Conservation (phyloP, 2,888 invertebrate genomes). For the Himalopsyche anomala region DNA sequence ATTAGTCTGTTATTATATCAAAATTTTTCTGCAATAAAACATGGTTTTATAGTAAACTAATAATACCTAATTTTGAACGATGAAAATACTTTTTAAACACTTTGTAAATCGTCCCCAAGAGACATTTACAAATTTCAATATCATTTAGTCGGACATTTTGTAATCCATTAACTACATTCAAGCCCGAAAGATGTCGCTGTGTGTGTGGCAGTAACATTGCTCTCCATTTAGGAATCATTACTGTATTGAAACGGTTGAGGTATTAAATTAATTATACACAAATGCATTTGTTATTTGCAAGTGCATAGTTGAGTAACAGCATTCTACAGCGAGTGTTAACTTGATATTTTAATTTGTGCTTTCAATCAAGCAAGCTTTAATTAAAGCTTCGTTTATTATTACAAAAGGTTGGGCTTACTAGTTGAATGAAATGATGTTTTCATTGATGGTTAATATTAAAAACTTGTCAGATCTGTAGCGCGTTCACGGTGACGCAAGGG, state of each 20-base stretch:
- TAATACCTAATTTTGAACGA: too few relatives aligned
- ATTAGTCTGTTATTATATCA: too few relatives aligned
- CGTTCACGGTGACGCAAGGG: too few relatives aligned
- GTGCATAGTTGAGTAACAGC: neutral
- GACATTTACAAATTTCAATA: neutral
- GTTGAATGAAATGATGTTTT: too few relatives aligned
- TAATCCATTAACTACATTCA: slow-evolving; percentile 18
- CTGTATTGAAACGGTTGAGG: neutral
- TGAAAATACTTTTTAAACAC: too few relatives aligned
- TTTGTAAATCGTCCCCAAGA: neutral
- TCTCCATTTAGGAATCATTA: neutral
- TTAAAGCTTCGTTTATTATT: too few relatives aligned
- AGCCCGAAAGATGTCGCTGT: neutral
- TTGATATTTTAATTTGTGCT: slow-evolving; percentile 9
- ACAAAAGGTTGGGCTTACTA: too few relatives aligned
- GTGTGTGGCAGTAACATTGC: neutral
- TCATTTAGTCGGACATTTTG: neutral
- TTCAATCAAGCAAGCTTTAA: neutral
- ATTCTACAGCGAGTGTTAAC: neutral
- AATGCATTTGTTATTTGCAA: neutral
- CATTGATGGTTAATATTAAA: too few relatives aligned
- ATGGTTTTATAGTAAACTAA: too few relatives aligned
- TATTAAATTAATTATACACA: neutral
- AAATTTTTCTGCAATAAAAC: too few relatives aligned
- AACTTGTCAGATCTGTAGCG: too few relatives aligned